phyloP scores from a whole-genome alignment of 37 sponge, comb jelly and placozoan genomes.

The Diacarnus erythraeanus region DNA sequence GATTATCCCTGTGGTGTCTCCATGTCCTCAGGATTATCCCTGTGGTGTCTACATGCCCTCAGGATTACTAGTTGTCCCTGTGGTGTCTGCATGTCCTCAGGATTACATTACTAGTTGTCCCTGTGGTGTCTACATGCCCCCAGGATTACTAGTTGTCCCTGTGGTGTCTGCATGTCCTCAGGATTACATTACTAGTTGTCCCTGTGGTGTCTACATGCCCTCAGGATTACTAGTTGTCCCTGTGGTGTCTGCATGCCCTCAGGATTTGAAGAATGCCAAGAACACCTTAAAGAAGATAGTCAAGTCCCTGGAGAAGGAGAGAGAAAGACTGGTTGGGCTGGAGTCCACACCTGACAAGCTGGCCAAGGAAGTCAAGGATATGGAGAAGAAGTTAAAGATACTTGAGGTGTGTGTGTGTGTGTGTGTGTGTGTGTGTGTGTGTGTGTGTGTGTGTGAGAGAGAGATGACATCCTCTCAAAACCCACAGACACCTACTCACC shows the following conservation, averaged over 20 bases:
- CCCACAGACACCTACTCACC: no score
- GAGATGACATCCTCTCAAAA: no score
- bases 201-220: no score
- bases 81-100: not conserved
- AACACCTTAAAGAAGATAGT: constrained; percentile 66
- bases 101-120: not conserved
- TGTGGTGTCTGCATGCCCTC: not conserved
- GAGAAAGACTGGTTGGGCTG: constrained; percentile 76
- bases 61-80: no score
- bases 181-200: constrained; percentile 38
- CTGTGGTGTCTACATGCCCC: no score
- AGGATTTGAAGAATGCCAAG: constrained; percentile 86
- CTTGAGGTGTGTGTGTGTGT: constrained; percentile 57
- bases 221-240: no score
- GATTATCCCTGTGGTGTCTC: no score
- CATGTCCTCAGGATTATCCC: no score
- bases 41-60: no score
- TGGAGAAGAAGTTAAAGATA: constrained; percentile 46
- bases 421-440: no score
- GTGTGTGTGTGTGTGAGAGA: no score
- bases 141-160: no score
- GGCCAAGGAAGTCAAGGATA: constrained; percentile 64
- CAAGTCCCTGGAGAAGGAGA: constrained; percentile 84
- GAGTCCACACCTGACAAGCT: constrained; percentile 71
- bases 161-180: not conserved